phyloP scores from a whole-genome alignment of 2,888 invertebrate species.

The Silvanus unidentatus region DNA sequence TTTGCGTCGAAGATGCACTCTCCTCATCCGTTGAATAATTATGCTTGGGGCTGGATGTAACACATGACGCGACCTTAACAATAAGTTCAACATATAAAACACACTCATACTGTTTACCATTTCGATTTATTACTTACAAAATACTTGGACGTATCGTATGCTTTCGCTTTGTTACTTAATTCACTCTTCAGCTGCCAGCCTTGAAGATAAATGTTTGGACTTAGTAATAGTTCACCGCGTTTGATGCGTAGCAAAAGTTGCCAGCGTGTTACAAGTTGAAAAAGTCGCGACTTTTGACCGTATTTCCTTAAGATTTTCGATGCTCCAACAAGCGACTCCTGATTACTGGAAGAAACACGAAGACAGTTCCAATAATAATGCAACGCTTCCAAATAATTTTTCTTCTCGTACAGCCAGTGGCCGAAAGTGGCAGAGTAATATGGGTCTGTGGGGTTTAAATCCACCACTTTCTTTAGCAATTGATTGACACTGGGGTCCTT shows the following conservation, averaged over 20 bases:
- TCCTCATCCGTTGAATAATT: not conserved
- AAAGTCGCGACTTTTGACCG: constrained; percentile 60
- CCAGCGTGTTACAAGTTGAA: constrained; percentile 60
- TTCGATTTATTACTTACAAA: constrained; percentile 25
- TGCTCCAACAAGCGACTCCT: constrained; percentile 55
- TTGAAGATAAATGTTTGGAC: constrained; percentile 50
- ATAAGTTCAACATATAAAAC: no score
- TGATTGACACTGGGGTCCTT: constrained; percentile 53
- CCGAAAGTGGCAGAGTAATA: constrained; percentile 67
- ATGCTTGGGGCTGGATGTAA: not conserved
- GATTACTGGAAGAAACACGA: constrained; percentile 51
- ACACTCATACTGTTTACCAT: no score
- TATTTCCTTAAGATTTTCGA: constrained; percentile 55
- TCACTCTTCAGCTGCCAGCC: constrained; percentile 53
- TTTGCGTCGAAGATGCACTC: not conserved
- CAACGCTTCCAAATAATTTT: constrained; percentile 53
- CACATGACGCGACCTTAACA: no score
- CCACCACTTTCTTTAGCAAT: constrained; percentile 57
- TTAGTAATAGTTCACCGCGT: constrained; percentile 43
- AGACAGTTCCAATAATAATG: constrained; percentile 54
- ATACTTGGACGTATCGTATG: constrained; percentile 36
- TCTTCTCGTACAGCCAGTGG: constrained; percentile 62
- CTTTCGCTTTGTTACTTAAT: constrained; percentile 40
- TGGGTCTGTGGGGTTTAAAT: constrained; percentile 61
- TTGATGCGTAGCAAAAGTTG: constrained; percentile 48